phyloP scores from a whole-genome alignment of 2,797 vertebrate genomes.

The Oryzias sinensis region DNA sequence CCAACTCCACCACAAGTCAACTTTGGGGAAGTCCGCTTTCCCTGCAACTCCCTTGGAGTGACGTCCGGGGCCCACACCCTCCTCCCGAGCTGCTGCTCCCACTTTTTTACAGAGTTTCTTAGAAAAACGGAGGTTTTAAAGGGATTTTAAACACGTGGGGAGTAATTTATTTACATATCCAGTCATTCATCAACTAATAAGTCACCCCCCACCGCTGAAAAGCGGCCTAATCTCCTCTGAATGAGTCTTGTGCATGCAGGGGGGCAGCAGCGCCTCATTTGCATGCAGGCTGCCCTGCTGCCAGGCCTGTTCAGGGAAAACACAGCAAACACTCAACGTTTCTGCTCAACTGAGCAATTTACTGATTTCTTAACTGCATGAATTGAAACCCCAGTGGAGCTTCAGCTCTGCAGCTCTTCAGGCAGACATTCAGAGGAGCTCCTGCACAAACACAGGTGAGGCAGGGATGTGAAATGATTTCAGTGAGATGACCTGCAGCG shows the following conservation, averaged over 20 bases:
- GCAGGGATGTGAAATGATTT: conserved; percentile 37
- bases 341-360: conserved; percentile 30
- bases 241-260: conserved; percentile 47
- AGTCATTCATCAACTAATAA: conserved; percentile 34
- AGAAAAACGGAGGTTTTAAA: background rate
- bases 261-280: conserved; percentile 46
- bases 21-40: conserved; percentile 66
- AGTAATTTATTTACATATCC: conserved; percentile 24
- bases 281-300: conserved; percentile 29
- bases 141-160: conserved; percentile 11
- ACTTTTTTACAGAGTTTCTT: too few relatives aligned
- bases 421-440: conserved; percentile 31
- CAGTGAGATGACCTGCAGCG: conserved; percentile 30
- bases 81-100: conserved; percentile 30
- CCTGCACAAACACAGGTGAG: conserved; percentile 15
- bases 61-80: conserved; percentile 66
- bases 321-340: too few relatives aligned
- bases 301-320: background rate
- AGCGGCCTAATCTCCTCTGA: conserved; percentile 33
- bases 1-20: conserved; percentile 49
- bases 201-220: conserved; percentile 59
- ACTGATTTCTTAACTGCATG: conserved; percentile 24
- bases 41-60: conserved; percentile 67
- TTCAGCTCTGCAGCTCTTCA: conserved; percentile 37
- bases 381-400: conserved; percentile 32